These are phyloP conservation scores for Merops nubicus DNA, from an alignment of 2,113 vertebrate species.

Conservation along the genomic window DNA sequence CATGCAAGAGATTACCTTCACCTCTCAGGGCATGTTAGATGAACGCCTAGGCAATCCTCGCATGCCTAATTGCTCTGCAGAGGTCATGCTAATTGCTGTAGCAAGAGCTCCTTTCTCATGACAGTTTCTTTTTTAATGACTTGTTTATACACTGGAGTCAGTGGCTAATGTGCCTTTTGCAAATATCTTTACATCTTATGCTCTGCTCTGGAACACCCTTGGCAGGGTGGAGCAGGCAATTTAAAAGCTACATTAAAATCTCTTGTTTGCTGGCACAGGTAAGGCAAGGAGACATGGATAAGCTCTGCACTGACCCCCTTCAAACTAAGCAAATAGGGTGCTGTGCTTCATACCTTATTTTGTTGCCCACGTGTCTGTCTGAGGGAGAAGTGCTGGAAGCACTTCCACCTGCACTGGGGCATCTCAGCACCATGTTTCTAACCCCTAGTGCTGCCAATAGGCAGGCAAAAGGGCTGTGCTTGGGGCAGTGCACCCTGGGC, in stretches of 20 bases:
- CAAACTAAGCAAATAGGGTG: not conserved
- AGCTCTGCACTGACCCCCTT: not conserved
- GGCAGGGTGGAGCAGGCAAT: not conserved
- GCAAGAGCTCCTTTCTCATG: not conserved
- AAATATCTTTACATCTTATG: not conserved
- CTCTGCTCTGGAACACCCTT: not conserved
- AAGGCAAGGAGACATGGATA: not conserved
- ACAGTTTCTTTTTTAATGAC: not conserved
- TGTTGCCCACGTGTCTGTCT: not conserved
- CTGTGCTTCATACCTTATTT: not conserved
- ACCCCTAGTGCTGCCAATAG: not conserved
- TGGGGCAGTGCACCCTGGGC: not conserved
- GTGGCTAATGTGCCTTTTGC: not conserved
- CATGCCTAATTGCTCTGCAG: not conserved
- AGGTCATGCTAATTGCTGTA: not conserved
- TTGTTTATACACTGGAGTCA: not conserved
- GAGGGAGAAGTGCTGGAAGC: not conserved
- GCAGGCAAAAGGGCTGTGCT: not conserved
- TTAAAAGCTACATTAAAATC: not conserved
- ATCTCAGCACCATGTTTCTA: not conserved
- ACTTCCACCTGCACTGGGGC: fast-evolving
- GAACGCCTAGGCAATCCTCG: not conserved
- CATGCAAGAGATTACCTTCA: not conserved
- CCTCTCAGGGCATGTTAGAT: fast-evolving
- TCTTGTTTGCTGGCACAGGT: not conserved